Evolutionary conservation across 2,888 invertebrate species (phyloP).

Genomic region (Gymnosoma rotundatum): DNA sequence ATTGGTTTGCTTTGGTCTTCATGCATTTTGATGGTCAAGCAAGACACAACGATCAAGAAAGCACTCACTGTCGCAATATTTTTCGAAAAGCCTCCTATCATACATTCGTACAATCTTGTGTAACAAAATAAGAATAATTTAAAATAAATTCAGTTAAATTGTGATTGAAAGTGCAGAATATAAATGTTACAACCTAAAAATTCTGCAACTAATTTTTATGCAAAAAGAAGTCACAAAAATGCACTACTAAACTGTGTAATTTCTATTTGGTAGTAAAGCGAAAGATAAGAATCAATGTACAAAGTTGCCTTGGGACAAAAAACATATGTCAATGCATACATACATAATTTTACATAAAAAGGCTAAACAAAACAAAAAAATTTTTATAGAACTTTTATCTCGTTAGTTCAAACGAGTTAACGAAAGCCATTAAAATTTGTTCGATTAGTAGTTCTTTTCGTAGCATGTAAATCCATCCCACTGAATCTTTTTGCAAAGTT

Average conservation of each 20-base stretch:
- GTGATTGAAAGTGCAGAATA: neutral
- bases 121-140: conserved; percentile 2
- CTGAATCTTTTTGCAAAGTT: too few species aligned
- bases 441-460: too few species aligned
- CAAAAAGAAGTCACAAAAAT: conserved; percentile 13
- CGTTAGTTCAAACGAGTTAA: too few species aligned
- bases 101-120: conserved; percentile 42
- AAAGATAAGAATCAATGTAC: conserved; percentile 59
- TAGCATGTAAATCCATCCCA: too few species aligned
- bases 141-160: conserved; percentile 25
- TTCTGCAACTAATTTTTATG: conserved; percentile 48
- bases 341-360: too few species aligned
- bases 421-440: too few species aligned
- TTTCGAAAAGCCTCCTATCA: conserved; percentile 50
- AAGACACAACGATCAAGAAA: neutral
- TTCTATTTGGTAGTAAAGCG: conserved; percentile 59
- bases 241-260: conserved; percentile 57
- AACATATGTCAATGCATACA: too few species aligned
- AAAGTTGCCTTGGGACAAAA: conserved; percentile 8
- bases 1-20: neutral
- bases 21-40: neutral
- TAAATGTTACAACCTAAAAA: conserved; percentile 16
- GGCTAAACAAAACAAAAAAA: too few species aligned
- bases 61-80: conserved; percentile 58
- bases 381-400: too few species aligned